These are phyloP conservation scores for Elysia crispata DNA, from an alignment of 2,888 invertebrate genomes.

Conservation along the genomic window DNA sequence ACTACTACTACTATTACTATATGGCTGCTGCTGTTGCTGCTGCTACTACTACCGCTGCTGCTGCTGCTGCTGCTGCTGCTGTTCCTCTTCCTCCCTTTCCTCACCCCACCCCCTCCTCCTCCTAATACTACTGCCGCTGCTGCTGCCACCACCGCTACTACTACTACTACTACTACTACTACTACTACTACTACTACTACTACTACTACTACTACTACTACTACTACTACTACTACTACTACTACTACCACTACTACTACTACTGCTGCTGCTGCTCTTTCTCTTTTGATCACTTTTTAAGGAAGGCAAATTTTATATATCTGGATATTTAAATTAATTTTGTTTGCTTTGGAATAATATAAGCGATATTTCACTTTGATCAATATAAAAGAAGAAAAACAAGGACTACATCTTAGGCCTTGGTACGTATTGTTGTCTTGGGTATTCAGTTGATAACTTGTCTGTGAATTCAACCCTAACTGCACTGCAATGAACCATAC, in stretches of 20 bases:
- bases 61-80: neutral
- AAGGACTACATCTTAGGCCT: too few species aligned
- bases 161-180: constrained; percentile 20
- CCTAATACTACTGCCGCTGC: neutral
- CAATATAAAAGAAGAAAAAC: too few species aligned
- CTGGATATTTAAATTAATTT: too few species aligned
- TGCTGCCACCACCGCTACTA: neutral
- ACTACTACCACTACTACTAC: constrained; percentile 21
- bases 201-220: constrained; percentile 23
- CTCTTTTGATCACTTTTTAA: too few species aligned
- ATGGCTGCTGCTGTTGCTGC: neutral
- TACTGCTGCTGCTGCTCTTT: constrained; percentile 10
- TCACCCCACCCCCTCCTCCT: neutral
- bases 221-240: constrained; percentile 20
- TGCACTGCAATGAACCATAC: too few species aligned
- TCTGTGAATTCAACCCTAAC: too few species aligned
- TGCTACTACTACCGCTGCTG: neutral
- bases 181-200: constrained; percentile 20
- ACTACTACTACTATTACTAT: neutral
- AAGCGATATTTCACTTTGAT: too few species aligned
- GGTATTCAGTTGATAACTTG: too few species aligned
- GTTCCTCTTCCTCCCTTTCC: neutral
- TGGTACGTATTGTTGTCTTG: too few species aligned
- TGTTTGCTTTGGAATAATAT: too few species aligned
- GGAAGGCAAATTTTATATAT: too few species aligned